phyloP scores from a whole-genome alignment of 2,888 invertebrate genomes.

The Endotricha flammealis region DNA sequence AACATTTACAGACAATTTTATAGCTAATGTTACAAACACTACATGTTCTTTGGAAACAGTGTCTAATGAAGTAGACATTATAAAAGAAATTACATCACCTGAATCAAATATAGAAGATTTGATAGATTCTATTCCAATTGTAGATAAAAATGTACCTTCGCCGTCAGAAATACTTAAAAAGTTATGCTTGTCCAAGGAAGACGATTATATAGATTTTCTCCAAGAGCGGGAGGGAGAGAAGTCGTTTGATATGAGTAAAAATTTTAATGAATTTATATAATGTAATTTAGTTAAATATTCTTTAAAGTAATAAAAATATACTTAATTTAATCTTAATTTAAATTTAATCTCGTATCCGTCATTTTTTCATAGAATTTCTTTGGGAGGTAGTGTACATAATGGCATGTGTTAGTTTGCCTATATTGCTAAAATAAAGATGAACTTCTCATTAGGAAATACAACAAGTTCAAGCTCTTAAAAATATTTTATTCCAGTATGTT shows the following conservation, averaged over 20 bases:
- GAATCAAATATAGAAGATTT: slow-evolving; percentile 54
- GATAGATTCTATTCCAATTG: slow-evolving; percentile 43
- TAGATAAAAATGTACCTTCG: slow-evolving; percentile 78
- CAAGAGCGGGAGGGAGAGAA: slow-evolving; percentile 27
- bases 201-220: slow-evolving; percentile 36
- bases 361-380: too few species aligned
- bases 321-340: too few species aligned
- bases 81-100: slow-evolving; percentile 45
- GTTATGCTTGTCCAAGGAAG: slow-evolving; percentile 76
- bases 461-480: too few species aligned
- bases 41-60: not conserved
- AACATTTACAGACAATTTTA: slow-evolving; percentile 30
- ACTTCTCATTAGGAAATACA: too few species aligned
- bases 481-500: too few species aligned
- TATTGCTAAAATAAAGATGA: too few species aligned
- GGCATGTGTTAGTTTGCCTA: too few species aligned
- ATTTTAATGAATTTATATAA: slow-evolving; percentile 39
- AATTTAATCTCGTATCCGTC: too few species aligned
- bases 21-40: slow-evolving; percentile 6
- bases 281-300: slow-evolving; percentile 1
- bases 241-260: slow-evolving; percentile 32
- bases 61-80: slow-evolving; percentile 15
- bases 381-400: too few species aligned
- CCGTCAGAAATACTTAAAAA: slow-evolving; percentile 82
- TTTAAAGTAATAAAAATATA: not conserved